phyloP scores from a whole-genome alignment of 2,113 vertebrate genomes.

The Albula glossodonta region DNA sequence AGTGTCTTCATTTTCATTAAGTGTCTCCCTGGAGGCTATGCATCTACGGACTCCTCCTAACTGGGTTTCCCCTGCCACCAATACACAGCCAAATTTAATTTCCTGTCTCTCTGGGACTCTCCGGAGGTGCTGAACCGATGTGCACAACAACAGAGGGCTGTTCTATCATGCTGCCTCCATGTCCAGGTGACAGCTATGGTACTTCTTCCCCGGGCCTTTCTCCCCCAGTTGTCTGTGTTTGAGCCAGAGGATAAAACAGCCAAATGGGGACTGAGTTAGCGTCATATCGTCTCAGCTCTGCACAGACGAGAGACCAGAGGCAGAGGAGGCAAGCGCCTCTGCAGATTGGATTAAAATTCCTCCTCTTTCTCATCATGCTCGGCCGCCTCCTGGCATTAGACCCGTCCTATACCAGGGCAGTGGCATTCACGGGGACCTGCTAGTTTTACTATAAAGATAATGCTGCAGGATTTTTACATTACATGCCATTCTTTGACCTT shows the following conservation, averaged over 20 bases:
- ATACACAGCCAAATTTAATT: constrained; percentile 48
- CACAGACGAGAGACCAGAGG: not conserved
- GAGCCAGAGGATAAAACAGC: not conserved
- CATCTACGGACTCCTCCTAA: constrained; percentile 45
- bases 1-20: constrained; percentile 52
- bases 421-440: constrained; percentile 36
- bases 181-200: not conserved
- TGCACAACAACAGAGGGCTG: constrained; percentile 25
- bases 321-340: constrained; percentile 1
- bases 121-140: constrained; percentile 18
- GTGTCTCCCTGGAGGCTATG: constrained; percentile 38
- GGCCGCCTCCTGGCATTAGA: constrained; percentile 38
- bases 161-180: constrained; percentile 27
- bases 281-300: not conserved
- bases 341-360: constrained; percentile 40
- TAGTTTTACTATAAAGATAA: constrained; percentile 31
- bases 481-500: constrained; percentile 48
- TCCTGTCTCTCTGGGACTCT: constrained; percentile 38
- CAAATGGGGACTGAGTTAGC: not conserved
- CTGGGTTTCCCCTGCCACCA: constrained; percentile 45
- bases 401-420: constrained; percentile 30
- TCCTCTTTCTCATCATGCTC: constrained; percentile 34
- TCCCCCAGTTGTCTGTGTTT: not conserved
- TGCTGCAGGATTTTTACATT: constrained; percentile 40
- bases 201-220: not conserved